A percentile compares a stretch with the other conserved stretches of the same genome.
Evolutionary conservation across 2,888 invertebrate species (phyloP).

Genomic region (Temnothorax unifasciatus): DNA sequence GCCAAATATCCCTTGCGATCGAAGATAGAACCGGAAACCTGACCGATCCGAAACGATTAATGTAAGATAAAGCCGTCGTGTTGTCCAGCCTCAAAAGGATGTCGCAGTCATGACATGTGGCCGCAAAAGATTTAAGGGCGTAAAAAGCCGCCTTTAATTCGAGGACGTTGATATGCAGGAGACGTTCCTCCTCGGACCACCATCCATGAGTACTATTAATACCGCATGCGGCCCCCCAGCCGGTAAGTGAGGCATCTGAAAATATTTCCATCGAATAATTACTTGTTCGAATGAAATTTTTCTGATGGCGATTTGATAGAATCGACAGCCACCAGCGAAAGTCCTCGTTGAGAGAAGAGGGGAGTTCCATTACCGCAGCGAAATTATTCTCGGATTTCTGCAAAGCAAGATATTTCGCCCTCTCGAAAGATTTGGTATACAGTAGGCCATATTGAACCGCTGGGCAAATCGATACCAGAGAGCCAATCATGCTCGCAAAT

Average conservation of each 20-base stretch:
- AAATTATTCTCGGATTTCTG: not conserved
- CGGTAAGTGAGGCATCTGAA: too few relatives aligned
- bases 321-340: too few relatives aligned
- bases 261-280: too few relatives aligned
- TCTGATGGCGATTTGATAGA: too few relatives aligned
- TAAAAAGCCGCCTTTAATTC: not conserved
- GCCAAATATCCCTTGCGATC: not conserved
- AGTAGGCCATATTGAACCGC: conserved; percentile 55
- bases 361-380: not conserved
- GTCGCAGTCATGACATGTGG: not conserved
- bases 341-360: too few relatives aligned
- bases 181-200: not conserved
- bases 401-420: conserved; percentile 46
- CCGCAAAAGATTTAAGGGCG: not conserved
- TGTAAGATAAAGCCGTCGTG: not conserved
- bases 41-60: not conserved
- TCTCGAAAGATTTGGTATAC: conserved; percentile 56
- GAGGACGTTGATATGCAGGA: not conserved
- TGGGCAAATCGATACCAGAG: conserved; percentile 52
- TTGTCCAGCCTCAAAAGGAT: not conserved
- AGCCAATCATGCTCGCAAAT: conserved; percentile 57
- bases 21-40: not conserved
- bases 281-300: too few relatives aligned
- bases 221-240: not conserved
- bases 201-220: not conserved